A percentile compares a stretch with the other conserved stretches of the same genome.
phyloP scores from a whole-genome alignment of 2,113 vertebrate genomes.

The Pollimyrus isidori region DNA sequence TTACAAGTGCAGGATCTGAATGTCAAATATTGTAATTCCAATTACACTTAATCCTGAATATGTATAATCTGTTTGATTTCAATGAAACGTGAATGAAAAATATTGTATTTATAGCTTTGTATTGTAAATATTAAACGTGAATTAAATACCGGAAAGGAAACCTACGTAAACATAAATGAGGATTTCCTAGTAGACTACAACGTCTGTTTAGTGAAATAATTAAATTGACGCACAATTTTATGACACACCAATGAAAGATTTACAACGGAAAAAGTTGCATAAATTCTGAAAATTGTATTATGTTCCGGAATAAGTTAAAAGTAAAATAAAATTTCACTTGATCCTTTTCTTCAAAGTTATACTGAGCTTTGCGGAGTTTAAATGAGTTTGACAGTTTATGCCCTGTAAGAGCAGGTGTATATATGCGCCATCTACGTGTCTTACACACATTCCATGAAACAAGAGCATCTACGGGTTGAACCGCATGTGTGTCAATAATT shows the following conservation, averaged over 20 bases:
- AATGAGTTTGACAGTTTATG: slow-evolving; percentile 62
- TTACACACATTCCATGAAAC: not conserved
- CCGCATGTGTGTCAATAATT: not conserved
- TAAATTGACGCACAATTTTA: not conserved
- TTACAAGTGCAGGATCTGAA: not conserved
- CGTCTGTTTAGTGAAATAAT: not conserved
- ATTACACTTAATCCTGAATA: not conserved
- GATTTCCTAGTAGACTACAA: not conserved
- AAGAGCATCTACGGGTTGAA: not conserved
- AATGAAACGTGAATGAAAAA: not conserved
- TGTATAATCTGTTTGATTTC: not conserved
- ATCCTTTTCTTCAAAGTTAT: slow-evolving; percentile 17
- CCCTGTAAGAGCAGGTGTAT: slow-evolving; percentile 61
- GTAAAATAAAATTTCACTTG: not conserved
- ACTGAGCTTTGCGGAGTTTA: slow-evolving; percentile 40
- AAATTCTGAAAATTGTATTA: not conserved
- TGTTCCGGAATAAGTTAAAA: not conserved
- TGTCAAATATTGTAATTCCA: not conserved
- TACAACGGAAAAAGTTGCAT: not conserved
- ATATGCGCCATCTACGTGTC: slow-evolving; percentile 29
- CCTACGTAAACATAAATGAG: not conserved
- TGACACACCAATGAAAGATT: not conserved
- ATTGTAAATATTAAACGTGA: not conserved
- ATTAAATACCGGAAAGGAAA: not conserved
- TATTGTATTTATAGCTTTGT: not conserved